Base-by-base conservation (phyloP, 2,797 vertebrate species). In the Mycteria americana region DNA sequence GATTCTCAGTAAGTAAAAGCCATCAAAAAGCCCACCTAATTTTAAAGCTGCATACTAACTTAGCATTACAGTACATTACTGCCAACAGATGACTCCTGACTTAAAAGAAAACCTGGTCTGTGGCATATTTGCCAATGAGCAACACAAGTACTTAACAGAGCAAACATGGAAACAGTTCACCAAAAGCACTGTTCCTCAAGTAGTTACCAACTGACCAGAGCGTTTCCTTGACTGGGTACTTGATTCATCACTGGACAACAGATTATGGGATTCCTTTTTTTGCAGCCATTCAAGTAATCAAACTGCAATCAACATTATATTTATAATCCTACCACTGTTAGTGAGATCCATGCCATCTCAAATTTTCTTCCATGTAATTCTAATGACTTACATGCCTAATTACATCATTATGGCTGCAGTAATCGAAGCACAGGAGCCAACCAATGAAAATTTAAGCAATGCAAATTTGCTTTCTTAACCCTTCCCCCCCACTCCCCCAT, bases 241-340 rank as follows among this genome's bases (percentile, higher is more conserved):
- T 30, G 22, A 76, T 15, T 60, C 16, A 72, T 10, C 1, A 1
- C 45, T n/a, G 37, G 14, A 62, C 0, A 0, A 68, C 0, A 78
- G 25, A 73, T 60, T 82, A 72, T 4, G 3, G 15, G 17, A 45
- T 45, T 76, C 31, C 13, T 33, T 24, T 53, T 64, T 73, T 35
- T 81, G 56, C 64, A 87, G 28, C 41, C 57, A 19, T 48, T 76
- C 41, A 56, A 80, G 59, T 67, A 62, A 92, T 22, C 57, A 65
- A 76, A 65, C 16, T 62, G 46, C 28, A 41, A 5, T 25, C 24
- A 81, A 67, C 13, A 37, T 18, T 13, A 43, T 4, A 67, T 16
- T 18, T 59, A 45, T 5, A 76, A 65, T 48, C 48, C 18, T 81
- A 30, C 25, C 33, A 63, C 33, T 50, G n/a, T 18, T 31, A n/a